Evolutionary conservation across 1,140 invertebrate species (phyloP), one percentile per base, ranked within the genome.

Genomic region (Microplitis mediator): DNA sequence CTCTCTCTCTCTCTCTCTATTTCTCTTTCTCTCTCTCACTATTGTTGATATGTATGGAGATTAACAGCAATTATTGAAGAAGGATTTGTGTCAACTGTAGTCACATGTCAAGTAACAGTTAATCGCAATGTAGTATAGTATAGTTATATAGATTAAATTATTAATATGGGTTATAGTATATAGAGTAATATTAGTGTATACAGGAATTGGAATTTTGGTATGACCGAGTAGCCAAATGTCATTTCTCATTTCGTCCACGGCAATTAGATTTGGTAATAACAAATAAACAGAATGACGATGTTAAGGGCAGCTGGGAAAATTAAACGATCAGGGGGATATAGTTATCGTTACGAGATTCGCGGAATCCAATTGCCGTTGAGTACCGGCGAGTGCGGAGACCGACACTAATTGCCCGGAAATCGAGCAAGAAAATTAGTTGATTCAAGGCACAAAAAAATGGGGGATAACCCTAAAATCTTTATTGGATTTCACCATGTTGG

Each of bases 221-320:
- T 45, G 6, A 45, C 11, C 39, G 39, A 8, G 6, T 11, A 11
- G 5, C 4, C 56, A 67, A 69, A 74, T 77, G 77, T 83, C 80
- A 85, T 82, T 81, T 82, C 75, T 71, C 39, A 45, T 45, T 45
- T 45, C 39, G 11, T 45, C 52, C 61, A 65, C 52, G 79, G 78
- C 81, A 84, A 85, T 84, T 82, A 82, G 80, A 81, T 79, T 76
- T 74, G 73, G 75, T 69, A 73, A 79, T 80, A 78, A 80, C 80
- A 72, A 79, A 78, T 76, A 77, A 74, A 65, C 58, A 52, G 71
- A 71, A 71, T 64, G 14, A 71, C 52, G 70, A 60, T 58, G 73
- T 23, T 14, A 71, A 4, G 62, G 54, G n/a, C 63, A 63, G 70
- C 63, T 58, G 36, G 64, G 68, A 45, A 45, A 45, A 45, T 45